Evolutionary conservation across 2,888 invertebrate species (phyloP), one percentile per base, ranked within the genome.

Genomic region (Lithophane leautieri): DNA sequence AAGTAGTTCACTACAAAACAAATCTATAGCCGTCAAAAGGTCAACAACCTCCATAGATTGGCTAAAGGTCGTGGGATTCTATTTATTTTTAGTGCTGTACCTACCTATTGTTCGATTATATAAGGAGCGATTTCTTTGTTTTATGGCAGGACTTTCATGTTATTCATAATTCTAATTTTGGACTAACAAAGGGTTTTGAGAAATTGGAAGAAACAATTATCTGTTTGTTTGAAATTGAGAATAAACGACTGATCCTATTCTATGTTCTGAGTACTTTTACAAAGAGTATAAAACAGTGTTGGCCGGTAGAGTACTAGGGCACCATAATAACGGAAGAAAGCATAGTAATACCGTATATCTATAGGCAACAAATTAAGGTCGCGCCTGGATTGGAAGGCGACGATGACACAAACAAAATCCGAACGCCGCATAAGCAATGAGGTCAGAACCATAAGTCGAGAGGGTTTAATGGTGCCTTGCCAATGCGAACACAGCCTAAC

Each of bases 11-110:
- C 7, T 40, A 34, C 14, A 28, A 19, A 44, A 58, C 50, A 69
- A 58, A 63, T 69, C 0, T 40, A 81, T 47, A 69, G 40, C 72
- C 58, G 62, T 75, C 62, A 73, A 79, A 79, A 82, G 79, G 83
- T 82, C 67, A 83, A 69, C 50, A 25, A 79, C 88, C 81, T 76
- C 61, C 50, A 78, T 84, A 78, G 81, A 83, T 81, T 83, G 79
- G 58, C 65, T 76, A 78, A 56, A 86, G 83, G 83, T 81, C 85
- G 81, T 86, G 88, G 63, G 83, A 87, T 79, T 50, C 47, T 69
- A 63, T 87, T 82, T 76, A 76, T 79, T 73, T 78, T 34, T 70
- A 67, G 70, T 56, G 79, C 22, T 62, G 66, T 79, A n/a, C n/a
- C 44, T 79, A n/a, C n/a, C 44, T 16, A 73, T 78, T 70, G 83